Evolutionary conservation across 2,888 invertebrate species (phyloP).

Genomic region (Metacarcinus magister): DNA sequence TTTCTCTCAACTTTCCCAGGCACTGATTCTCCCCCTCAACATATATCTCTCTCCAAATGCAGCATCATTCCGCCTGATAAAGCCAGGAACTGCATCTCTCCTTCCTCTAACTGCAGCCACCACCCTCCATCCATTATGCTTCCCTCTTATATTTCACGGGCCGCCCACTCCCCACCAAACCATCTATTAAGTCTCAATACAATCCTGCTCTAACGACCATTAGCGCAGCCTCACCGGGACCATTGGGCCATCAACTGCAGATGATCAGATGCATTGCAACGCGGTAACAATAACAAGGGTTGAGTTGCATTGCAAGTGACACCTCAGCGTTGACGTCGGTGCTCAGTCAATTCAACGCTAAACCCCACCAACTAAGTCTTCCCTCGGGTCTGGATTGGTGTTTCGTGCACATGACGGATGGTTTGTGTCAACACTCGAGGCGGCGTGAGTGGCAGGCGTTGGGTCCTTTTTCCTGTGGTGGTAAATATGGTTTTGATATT

Average conservation of each 20-base stretch:
- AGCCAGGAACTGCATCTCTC: conserved; percentile 62
- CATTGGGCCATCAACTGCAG: conserved; percentile 71
- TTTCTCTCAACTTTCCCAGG: conserved; percentile 16
- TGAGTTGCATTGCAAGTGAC: conserved; percentile 68
- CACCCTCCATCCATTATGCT: conserved; percentile 39
- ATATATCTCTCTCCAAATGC: conserved; percentile 49
- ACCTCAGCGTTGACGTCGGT: conserved; percentile 51
- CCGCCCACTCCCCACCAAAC: conserved; percentile 62
- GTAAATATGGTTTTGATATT: background rate
- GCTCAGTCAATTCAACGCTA: background rate
- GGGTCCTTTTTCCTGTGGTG: background rate
- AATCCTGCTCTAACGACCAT: conserved; percentile 69
- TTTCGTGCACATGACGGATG: background rate
- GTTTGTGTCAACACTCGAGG: background rate
- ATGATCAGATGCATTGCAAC: conserved; percentile 72
- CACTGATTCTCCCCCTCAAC: conserved; percentile 7
- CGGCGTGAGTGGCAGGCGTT: background rate
- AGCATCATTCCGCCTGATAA: conserved; percentile 63
- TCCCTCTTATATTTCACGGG: conserved; percentile 63
- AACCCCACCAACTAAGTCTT: background rate
- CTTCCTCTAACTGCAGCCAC: conserved; percentile 48
- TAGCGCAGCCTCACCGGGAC: conserved; percentile 67
- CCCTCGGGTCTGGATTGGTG: background rate
- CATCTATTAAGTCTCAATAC: conserved; percentile 70
- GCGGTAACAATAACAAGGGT: conserved; percentile 69